These are phyloP conservation scores for Acronicta leporina DNA, from an alignment of 2,888 invertebrate species.

Conservation along the genomic window DNA sequence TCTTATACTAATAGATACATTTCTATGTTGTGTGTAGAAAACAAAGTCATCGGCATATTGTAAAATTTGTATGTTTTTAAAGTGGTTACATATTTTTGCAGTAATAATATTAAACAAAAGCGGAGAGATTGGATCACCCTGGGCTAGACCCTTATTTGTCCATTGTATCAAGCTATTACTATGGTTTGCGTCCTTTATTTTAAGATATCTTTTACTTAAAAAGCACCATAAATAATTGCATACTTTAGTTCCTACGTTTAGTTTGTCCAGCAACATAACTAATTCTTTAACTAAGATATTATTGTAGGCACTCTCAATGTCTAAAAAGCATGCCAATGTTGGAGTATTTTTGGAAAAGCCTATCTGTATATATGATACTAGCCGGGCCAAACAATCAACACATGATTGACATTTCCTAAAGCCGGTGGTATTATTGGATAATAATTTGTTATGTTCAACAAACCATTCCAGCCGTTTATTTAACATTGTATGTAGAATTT, in stretches of 20 bases:
- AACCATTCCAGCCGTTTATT: no score
- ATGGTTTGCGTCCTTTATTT: not conserved
- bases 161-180: not conserved
- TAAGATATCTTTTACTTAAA: not conserved
- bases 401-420: no score
- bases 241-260: not conserved
- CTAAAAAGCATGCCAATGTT: not conserved
- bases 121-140: not conserved
- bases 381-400: no score
- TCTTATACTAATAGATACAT: not conserved
- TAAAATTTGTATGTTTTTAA: not conserved
- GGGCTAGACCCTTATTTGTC: not conserved
- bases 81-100: not conserved
- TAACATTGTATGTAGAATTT: no score
- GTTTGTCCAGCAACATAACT: not conserved
- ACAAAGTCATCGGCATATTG: constrained; percentile 3
- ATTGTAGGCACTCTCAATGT: not conserved
- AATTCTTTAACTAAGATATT: not conserved
- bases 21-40: not conserved
- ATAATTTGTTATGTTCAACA: no score
- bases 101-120: not conserved
- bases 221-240: not conserved
- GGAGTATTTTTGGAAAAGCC: no score
- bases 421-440: no score
- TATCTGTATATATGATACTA: no score